Evolutionary conservation across 1,140 invertebrate genomes (phyloP).

Genomic region (Leptonema lineaticorne): DNA sequence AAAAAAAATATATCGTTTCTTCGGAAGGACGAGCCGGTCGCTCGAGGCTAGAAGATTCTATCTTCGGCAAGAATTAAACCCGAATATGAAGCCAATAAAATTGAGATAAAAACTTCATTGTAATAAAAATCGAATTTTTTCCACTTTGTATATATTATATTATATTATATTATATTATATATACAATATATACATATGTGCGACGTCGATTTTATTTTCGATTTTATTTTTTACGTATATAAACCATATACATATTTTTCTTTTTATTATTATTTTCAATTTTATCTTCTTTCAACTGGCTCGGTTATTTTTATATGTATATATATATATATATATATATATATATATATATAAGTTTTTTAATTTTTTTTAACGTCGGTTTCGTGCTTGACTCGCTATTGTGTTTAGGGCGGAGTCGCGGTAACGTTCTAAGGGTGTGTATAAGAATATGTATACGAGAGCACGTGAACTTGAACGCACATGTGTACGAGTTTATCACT

Average conservation of each 20-base stretch:
- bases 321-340: conserved; percentile 14
- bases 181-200: too few species aligned
- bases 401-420: conserved; percentile 25
- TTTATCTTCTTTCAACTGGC: neutral
- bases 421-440: conserved; percentile 22
- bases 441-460: too few species aligned
- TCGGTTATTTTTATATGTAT: conserved; percentile 5
- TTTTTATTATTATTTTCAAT: too few species aligned
- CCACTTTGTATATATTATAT: too few species aligned
- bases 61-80: conserved; percentile 26
- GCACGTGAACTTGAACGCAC: too few species aligned
- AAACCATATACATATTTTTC: too few species aligned
- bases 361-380: conserved; percentile 5
- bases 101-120: conserved; percentile 32
- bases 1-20: too few species aligned
- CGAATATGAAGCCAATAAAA: conserved; percentile 31
- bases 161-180: too few species aligned
- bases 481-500: neutral
- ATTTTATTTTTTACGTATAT: too few species aligned
- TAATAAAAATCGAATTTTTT: conserved; percentile 32
- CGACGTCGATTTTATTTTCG: neutral
- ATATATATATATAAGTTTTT: neutral
- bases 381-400: conserved; percentile 20
- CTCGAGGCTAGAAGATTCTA: conserved; percentile 19
- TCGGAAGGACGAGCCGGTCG: conserved; percentile 30